Percentiles rank a stretch among this genome's conserved stretches.
phyloP scores from a whole-genome alignment of 1,140 invertebrate species.

The Pseudomyrmex flavicornis region DNA sequence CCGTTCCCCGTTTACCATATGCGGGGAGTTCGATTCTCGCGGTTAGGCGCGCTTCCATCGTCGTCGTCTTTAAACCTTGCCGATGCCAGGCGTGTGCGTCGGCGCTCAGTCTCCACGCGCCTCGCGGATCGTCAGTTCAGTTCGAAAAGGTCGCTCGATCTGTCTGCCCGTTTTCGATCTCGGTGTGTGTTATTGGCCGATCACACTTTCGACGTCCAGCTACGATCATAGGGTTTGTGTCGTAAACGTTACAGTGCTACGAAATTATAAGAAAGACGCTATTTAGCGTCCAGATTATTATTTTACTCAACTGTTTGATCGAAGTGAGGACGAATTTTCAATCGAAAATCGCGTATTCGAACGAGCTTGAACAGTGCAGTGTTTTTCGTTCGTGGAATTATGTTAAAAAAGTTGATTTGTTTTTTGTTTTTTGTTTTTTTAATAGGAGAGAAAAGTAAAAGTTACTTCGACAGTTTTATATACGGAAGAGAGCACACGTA shows the following conservation, averaged over 20 bases:
- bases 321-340: not conserved
- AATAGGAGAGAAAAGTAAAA: too few species aligned
- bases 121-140: constrained; percentile 75
- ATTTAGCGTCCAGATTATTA: not conserved
- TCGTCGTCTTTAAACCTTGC: constrained; percentile 66
- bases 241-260: not conserved
- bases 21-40: constrained; percentile 78
- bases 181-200: not conserved
- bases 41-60: constrained; percentile 62
- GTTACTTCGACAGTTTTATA: not conserved
- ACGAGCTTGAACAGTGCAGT: constrained; percentile 1
- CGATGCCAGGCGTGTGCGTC: constrained; percentile 70
- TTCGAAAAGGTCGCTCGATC: constrained; percentile 62
- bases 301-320: not conserved
- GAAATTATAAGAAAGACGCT: not conserved
- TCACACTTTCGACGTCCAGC: not conserved
- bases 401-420: not conserved
- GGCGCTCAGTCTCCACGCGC: constrained; percentile 75
- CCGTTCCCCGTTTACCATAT: constrained; percentile 80
- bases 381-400: not conserved
- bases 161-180: constrained; percentile 31
- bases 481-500: not conserved
- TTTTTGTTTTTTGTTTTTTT: not conserved
- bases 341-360: not conserved
- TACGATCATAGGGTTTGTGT: not conserved